phyloP scores from a whole-genome alignment of 2,113 vertebrate species.

The Charina bottae region DNA sequence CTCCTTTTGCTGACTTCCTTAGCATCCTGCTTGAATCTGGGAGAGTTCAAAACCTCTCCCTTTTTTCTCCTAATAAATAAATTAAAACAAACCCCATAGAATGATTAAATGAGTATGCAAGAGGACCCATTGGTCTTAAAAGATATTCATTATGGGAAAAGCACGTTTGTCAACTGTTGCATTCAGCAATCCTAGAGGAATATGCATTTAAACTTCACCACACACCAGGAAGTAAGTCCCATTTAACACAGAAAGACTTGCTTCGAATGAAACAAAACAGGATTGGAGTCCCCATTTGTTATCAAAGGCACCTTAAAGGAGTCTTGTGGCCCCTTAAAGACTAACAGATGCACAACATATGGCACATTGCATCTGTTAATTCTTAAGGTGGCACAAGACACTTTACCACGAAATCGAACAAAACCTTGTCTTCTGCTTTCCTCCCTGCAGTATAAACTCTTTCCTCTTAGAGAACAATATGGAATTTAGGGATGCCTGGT shows the following conservation, averaged over 20 bases:
- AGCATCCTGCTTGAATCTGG: not conserved
- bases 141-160: not conserved
- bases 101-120: slow-evolving; percentile 1
- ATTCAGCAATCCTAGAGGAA: not conserved
- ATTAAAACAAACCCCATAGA: slow-evolving; percentile 4
- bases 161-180: not conserved
- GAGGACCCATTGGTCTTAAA: not conserved
- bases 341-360: not conserved
- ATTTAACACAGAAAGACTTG: not conserved
- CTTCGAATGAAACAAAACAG: not conserved
- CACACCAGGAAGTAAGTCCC: not conserved
- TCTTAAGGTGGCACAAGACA: not conserved
- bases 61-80: not conserved
- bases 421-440: not conserved
- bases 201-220: not conserved
- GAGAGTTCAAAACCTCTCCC: not conserved
- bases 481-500: slow-evolving; percentile 16
- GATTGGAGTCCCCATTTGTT: not conserved
- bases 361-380: not conserved
- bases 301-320: not conserved
- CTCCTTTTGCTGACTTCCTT: not conserved
- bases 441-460: not conserved
- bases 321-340: not conserved
- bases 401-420: slow-evolving; percentile 11
- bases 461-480: not conserved